Conservation (phyloP, 2,113 vertebrate species). For the Alethe castanea region DNA sequence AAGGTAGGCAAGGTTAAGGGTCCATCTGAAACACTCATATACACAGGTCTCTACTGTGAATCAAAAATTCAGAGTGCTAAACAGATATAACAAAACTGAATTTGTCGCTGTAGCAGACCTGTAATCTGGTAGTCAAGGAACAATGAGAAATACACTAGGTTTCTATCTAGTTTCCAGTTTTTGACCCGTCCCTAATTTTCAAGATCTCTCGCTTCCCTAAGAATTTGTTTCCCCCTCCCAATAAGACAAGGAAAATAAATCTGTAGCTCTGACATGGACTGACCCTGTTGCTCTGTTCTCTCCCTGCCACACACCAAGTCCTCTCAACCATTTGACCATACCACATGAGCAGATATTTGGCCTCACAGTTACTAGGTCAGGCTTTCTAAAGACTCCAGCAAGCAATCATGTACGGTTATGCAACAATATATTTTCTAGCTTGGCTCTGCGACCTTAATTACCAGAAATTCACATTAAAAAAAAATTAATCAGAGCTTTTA, state of each 20-base stretch:
- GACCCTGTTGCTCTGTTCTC: neutral
- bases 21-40: neutral
- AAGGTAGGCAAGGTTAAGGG: neutral
- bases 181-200: neutral
- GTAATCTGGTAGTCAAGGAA: neutral
- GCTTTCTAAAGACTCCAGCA: neutral
- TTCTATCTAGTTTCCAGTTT: neutral
- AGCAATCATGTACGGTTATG: neutral
- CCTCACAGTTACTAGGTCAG: neutral
- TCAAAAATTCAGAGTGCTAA: neutral
- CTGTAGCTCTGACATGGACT: neutral
- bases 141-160: neutral
- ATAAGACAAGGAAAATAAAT: neutral
- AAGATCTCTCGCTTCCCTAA: neutral
- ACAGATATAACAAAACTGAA: neutral
- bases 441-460: neutral
- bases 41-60: neutral
- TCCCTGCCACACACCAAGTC: neutral
- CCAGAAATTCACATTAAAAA: neutral
- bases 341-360: neutral
- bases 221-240: neutral
- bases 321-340: neutral
- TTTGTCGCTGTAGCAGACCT: neutral
- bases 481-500: neutral
- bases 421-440: neutral